phyloP scores from a whole-genome alignment of 2,888 invertebrate species.

The Byasa hedistus region DNA sequence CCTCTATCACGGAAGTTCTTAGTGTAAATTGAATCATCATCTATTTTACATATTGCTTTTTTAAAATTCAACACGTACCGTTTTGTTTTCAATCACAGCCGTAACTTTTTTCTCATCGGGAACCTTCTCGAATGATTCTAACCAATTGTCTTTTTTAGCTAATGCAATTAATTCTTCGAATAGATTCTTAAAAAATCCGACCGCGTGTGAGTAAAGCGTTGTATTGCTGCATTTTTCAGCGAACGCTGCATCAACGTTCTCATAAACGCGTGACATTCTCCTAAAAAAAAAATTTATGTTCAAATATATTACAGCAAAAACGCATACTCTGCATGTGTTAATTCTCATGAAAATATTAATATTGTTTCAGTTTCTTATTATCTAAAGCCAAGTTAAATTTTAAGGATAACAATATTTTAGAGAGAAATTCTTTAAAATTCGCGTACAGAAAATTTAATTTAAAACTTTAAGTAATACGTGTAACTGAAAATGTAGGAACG shows the following conservation, averaged over 20 bases:
- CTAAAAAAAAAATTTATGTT: neutral
- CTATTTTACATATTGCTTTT: neutral
- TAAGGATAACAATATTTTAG: too few relatives aligned
- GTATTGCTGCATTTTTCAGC: constrained; percentile 85
- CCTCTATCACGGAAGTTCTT: neutral
- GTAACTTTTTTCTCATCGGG: constrained; percentile 81
- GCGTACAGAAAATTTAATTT: too few relatives aligned
- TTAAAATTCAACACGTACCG: constrained; percentile 51
- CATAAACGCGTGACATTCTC: constrained; percentile 59
- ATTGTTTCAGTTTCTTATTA: too few relatives aligned
- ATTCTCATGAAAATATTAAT: too few relatives aligned
- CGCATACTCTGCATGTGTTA: too few relatives aligned
- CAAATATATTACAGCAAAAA: too few relatives aligned
- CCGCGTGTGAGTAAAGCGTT: constrained; percentile 86
- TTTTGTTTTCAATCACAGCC: constrained; percentile 74
- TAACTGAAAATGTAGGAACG: constrained; percentile 1
- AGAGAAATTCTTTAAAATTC: too few relatives aligned
- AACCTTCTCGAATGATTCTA: constrained; percentile 80
- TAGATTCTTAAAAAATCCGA: constrained; percentile 87
- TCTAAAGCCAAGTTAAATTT: too few relatives aligned
- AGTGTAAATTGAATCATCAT: neutral
- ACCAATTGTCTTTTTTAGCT: constrained; percentile 79
- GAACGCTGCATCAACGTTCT: constrained; percentile 71
- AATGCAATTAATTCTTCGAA: constrained; percentile 79
- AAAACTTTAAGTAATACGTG: too few relatives aligned